Evolutionary conservation across 2,888 invertebrate genomes (phyloP).

Genomic region (Drosophila emarginata): DNA sequence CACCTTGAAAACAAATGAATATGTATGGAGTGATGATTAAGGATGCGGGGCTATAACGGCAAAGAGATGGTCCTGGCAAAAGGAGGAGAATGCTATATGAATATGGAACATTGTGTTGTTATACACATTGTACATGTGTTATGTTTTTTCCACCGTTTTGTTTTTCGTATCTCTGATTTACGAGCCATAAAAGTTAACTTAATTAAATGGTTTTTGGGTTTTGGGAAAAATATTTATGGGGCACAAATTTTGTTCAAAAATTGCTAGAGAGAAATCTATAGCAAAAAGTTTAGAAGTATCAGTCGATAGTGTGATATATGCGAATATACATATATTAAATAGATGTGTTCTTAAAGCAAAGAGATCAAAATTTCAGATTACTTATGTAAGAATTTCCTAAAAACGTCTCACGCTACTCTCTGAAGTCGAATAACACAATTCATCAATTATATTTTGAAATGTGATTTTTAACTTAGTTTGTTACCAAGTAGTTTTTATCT

Average conservation of each 20-base stretch:
- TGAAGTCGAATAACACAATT: too few relatives aligned
- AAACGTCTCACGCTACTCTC: too few relatives aligned
- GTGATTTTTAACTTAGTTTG: too few relatives aligned
- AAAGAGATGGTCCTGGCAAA: background rate
- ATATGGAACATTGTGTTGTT: conserved; percentile 63
- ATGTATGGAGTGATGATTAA: background rate
- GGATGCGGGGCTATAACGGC: background rate
- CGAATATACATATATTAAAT: too few relatives aligned
- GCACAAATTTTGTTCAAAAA: conserved; percentile 17
- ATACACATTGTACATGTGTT: conserved; percentile 38
- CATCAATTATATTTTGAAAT: too few relatives aligned
- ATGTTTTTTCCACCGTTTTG: conserved; percentile 57
- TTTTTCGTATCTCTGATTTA: conserved; percentile 58
- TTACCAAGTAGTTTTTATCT: too few relatives aligned
- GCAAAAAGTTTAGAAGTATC: background rate
- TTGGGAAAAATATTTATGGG: conserved; percentile 69
- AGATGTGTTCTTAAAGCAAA: too few relatives aligned
- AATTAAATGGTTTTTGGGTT: conserved; percentile 71
- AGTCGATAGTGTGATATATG: background rate
- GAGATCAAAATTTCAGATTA: too few relatives aligned
- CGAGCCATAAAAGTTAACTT: conserved; percentile 76
- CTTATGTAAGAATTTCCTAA: too few relatives aligned
- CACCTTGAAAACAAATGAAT: conserved; percentile 48
- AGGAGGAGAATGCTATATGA: conserved; percentile 43
- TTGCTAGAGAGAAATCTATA: background rate